Base-by-base conservation (phyloP, 2,797 vertebrate genomes). In the Sardinella longiceps region DNA sequence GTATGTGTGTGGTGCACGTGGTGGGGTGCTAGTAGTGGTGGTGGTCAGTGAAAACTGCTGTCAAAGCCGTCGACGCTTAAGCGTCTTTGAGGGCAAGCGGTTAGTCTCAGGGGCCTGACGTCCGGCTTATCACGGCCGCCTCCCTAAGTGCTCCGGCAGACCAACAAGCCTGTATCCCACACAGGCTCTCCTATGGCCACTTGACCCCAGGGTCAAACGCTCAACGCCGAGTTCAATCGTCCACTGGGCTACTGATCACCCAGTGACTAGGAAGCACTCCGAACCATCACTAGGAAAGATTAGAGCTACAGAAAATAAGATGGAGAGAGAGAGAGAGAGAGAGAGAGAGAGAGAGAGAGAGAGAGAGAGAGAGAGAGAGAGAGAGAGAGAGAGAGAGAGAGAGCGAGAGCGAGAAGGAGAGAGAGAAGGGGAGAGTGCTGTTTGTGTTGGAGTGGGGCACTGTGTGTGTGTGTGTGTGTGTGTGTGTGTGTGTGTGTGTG, bases 31-130 rank as follows among this genome's bases (percentile, higher is more conserved):
- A 12, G 48, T 51, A 14, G 53, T 23, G 25, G 63, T 33, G 63
- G 28, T 33, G 30, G 30, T 70, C 63, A 70, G 28, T 94, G 91
- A 94, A 94, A 93, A 93, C 93, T 92, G 90, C 93, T 95, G 93
- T 94, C 93, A 94, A 93, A 94, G 92, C 92, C 91, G 91, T 91
- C 92, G 90, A 94, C 91, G 94, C 93, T 95, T 92, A 91, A 88
- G 84, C 90, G 92, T 93, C 93, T 94, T 92, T 90, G 89, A 91
- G 91, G 93, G 91, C 88, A 93, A 93, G 91, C 87, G 90, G 91
- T 93, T 93, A 91, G 93, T 94, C 92, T 94, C 92, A 82, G 91
- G 93, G 93, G 94, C 93, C 94, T 93, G 94, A 94, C 91, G 83
- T 60, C 86, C 82, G 82, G 86, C 84, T 86, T 87, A 86, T 88